phyloP scores from a whole-genome alignment of 1,140 invertebrate genomes.

The Drosophila sucinea region DNA sequence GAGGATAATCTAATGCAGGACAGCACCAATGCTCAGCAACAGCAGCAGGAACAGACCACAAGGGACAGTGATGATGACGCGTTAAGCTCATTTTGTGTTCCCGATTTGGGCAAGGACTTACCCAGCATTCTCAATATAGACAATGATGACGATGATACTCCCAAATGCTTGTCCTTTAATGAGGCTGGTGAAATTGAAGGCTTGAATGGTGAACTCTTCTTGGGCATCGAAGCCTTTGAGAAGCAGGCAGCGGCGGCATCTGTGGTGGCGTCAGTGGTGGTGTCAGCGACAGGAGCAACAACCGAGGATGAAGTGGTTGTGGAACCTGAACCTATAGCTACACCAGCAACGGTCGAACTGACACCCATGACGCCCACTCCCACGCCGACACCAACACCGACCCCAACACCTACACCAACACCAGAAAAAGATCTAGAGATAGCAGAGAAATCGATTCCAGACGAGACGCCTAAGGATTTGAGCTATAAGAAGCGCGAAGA shows the following conservation, averaged over 20 bases:
- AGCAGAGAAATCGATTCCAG: constrained; percentile 34
- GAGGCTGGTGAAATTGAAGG: constrained; percentile 82
- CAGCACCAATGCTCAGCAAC: constrained; percentile 2
- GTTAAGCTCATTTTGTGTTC: constrained; percentile 73
- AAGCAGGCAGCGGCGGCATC: constrained; percentile 57
- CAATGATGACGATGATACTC: constrained; percentile 83
- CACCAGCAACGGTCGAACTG: constrained; percentile 55
- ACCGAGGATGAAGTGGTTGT: not conserved
- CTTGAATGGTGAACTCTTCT: constrained; percentile 75
- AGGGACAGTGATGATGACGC: constrained; percentile 6
- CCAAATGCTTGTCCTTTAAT: constrained; percentile 81
- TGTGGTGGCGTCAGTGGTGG: not conserved
- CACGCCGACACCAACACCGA: constrained; percentile 25
- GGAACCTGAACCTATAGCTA: constrained; percentile 18
- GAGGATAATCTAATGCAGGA: constrained; percentile 84
- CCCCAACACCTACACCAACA: not conserved
- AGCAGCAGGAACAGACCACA: constrained; percentile 37
- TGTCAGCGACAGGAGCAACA: constrained; percentile 23
- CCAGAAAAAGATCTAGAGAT: constrained; percentile 36
- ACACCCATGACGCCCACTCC: constrained; percentile 44
- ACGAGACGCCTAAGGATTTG: constrained; percentile 85
- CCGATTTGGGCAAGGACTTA: constrained; percentile 84
- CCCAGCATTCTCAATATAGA: constrained; percentile 76
- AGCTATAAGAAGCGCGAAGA: constrained; percentile 84
- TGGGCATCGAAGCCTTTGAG: constrained; percentile 71